These are phyloP conservation scores for Eremophila alpestris DNA, from an alignment of 2,797 vertebrate genomes.

Conservation along the genomic window DNA sequence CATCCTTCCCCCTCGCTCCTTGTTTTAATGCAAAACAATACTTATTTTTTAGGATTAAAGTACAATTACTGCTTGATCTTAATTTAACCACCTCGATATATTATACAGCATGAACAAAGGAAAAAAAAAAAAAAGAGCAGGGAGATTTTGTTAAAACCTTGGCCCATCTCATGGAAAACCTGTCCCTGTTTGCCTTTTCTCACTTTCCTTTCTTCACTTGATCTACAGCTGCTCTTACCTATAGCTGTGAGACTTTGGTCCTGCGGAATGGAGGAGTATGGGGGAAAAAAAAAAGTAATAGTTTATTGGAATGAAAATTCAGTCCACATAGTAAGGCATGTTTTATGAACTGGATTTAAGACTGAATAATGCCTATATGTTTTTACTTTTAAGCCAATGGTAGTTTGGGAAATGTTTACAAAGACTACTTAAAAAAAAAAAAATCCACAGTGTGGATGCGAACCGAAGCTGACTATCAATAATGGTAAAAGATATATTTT, in stretches of 20 bases:
- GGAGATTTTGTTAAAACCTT: background rate
- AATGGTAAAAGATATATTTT: background rate
- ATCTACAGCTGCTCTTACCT: background rate
- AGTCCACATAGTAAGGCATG: background rate
- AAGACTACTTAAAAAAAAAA: background rate
- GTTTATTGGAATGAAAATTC: background rate
- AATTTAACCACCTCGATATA: background rate
- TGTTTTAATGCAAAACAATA: background rate
- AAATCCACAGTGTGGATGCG: rapidly evolving
- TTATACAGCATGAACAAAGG: background rate
- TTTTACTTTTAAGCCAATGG: background rate
- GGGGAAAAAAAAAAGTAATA: too few relatives aligned
- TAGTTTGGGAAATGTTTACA: background rate
- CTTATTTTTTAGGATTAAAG: background rate
- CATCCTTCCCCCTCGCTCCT: background rate
- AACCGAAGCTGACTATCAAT: background rate
- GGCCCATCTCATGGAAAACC: background rate
- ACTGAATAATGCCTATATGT: background rate
- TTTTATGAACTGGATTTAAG: background rate
- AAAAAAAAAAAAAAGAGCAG: background rate
- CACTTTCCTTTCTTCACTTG: background rate
- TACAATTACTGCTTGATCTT: background rate
- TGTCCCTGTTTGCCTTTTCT: background rate
- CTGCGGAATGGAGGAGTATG: rapidly evolving
- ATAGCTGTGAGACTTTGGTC: background rate